A percentile compares a stretch with the other conserved stretches of the same genome.
Evolutionary conservation across 2,888 invertebrate species (phyloP).

Genomic region (Biston stratarius): DNA sequence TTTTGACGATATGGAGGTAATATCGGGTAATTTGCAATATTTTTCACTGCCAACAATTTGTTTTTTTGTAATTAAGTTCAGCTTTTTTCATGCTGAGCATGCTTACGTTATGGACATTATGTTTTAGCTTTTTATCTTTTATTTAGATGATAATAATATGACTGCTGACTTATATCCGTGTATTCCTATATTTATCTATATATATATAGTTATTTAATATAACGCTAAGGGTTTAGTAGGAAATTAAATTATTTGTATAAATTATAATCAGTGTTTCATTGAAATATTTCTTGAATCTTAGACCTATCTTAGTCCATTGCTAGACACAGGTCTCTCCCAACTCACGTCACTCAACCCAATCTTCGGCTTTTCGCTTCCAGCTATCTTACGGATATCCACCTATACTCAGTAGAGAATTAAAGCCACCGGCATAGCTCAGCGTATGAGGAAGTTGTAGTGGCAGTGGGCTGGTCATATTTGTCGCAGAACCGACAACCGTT

Average conservation of each 20-base stretch:
- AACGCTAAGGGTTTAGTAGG: constrained; percentile 48
- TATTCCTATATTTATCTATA: constrained; percentile 31
- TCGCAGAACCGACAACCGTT: too few species aligned
- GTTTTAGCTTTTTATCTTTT: constrained; percentile 1
- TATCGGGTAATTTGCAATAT: constrained; percentile 21
- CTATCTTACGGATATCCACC: too few species aligned
- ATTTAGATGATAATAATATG: constrained; percentile 11
- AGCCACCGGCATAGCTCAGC: too few species aligned
- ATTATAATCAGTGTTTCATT: constrained; percentile 27
- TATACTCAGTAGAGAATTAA: too few species aligned
- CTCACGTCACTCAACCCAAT: too few species aligned
- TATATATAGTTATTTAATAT: constrained; percentile 40
- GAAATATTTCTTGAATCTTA: background rate
- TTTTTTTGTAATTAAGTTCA: constrained; percentile 9
- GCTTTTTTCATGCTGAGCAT: constrained; percentile 15
- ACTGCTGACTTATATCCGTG: constrained; percentile 13
- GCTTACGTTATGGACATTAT: constrained; percentile 8
- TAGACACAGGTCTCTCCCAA: too few species aligned
- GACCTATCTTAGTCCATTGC: background rate
- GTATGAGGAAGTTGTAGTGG: too few species aligned
- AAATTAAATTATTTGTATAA: constrained; percentile 58
- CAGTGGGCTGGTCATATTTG: too few species aligned
- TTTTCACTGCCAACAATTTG: constrained; percentile 16
- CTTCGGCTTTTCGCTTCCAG: too few species aligned
- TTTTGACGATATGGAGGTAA: background rate